Evolutionary conservation across 2,113 vertebrate genomes (phyloP).

Genomic region (Leptocoma aspasia): DNA sequence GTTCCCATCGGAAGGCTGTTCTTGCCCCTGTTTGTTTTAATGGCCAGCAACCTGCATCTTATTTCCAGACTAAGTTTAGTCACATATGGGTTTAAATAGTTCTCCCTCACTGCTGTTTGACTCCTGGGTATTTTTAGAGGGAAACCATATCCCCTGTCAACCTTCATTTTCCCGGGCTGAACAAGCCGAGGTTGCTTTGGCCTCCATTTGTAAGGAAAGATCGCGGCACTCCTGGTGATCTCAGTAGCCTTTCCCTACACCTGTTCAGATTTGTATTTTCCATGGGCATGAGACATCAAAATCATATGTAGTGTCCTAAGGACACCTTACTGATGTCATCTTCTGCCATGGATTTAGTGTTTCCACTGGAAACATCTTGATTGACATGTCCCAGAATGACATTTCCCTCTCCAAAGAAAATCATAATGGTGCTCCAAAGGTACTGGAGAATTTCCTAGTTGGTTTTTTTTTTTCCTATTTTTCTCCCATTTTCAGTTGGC

Average conservation of each 20-base stretch:
- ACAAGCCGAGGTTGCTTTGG: neutral
- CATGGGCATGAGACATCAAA: neutral
- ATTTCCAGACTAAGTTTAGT: slow-evolving; percentile 44
- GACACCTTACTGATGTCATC: neutral
- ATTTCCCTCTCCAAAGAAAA: neutral
- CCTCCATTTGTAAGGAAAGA: neutral
- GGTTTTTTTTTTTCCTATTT: neutral
- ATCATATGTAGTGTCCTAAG: neutral
- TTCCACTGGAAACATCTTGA: neutral
- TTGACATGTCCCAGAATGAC: neutral
- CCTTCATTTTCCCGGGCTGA: neutral
- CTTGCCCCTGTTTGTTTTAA: neutral
- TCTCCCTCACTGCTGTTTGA: neutral
- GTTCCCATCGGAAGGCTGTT: neutral
- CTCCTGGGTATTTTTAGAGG: slow-evolving; percentile 29
- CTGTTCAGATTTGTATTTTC: neutral
- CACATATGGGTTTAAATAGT: slow-evolving; percentile 36
- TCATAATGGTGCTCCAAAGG: fast-evolving
- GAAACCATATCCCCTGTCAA: slow-evolving; percentile 20
- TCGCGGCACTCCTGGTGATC: neutral
- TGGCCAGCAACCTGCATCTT: neutral
- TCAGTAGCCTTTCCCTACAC: neutral
- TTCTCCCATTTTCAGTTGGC: neutral
- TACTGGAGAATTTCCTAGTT: neutral
- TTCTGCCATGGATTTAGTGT: neutral